Evolutionary conservation across 1,140 invertebrate species (phyloP).

Genomic region (Bombus breviceps): DNA sequence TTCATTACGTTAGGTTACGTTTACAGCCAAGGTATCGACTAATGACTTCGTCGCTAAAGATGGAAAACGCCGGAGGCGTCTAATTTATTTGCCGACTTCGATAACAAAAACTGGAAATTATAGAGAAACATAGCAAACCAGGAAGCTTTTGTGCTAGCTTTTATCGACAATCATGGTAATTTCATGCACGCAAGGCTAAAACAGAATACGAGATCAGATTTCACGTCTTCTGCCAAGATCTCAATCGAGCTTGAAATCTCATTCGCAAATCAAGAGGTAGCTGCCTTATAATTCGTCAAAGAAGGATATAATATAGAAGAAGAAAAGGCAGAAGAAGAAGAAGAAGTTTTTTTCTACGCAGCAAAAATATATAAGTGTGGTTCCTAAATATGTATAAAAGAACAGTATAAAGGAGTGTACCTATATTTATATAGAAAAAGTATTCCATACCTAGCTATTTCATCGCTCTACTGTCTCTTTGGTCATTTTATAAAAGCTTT

Average conservation of each 20-base stretch:
- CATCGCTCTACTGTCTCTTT: no score
- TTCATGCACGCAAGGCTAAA: conserved; percentile 3
- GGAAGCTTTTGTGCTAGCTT: neutral
- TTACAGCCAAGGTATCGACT: neutral
- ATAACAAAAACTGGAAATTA: conserved; percentile 7
- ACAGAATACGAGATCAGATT: conserved; percentile 20
- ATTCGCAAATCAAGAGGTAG: neutral
- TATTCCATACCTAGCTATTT: no score
- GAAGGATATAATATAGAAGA: neutral
- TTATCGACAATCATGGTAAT: conserved; percentile 10
- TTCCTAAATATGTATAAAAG: no score
- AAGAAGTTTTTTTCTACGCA: neutral
- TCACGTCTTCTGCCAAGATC: conserved; percentile 18
- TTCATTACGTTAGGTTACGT: neutral
- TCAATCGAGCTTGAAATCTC: conserved; percentile 4
- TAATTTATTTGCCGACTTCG: conserved; percentile 5
- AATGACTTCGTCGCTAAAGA: neutral
- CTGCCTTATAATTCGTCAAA: neutral
- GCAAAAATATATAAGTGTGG: neutral
- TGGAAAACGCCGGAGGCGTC: neutral
- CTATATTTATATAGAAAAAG: no score
- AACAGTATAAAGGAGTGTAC: no score
- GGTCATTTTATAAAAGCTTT: no score
- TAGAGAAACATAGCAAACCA: conserved; percentile 7
- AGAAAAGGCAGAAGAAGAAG: neutral